These are phyloP conservation scores for Hapalemur alaotrensis DNA, from an alignment of 2,797 vertebrate genomes.

Conservation along the genomic window DNA sequence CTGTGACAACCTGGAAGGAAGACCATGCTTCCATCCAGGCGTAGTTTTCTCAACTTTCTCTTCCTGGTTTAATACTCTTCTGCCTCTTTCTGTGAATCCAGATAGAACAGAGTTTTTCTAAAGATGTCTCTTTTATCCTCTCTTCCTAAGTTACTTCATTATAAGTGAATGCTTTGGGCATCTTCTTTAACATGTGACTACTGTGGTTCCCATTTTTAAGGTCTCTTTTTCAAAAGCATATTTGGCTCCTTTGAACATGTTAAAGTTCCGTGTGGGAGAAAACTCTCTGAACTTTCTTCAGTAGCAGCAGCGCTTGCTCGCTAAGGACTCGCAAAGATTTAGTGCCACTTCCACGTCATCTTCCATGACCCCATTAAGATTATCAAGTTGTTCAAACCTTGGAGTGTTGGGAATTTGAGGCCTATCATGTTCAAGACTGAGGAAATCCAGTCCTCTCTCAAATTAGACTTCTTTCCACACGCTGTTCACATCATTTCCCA, in stretches of 20 bases:
- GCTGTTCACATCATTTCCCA: neutral
- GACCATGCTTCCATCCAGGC: neutral
- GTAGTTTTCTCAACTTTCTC: neutral
- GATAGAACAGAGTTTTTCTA: neutral
- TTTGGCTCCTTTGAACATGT: neutral
- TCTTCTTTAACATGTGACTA: neutral
- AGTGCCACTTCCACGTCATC: neutral
- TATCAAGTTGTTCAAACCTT: neutral
- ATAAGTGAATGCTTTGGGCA: neutral
- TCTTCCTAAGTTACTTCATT: neutral
- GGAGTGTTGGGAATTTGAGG: conserved; percentile 7
- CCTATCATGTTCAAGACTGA: conserved; percentile 32
- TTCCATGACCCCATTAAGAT: conserved; percentile 41
- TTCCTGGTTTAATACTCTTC: neutral
- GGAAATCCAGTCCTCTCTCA: conserved; percentile 20
- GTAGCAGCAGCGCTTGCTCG: neutral
- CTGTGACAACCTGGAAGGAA: neutral
- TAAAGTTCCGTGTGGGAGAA: neutral
- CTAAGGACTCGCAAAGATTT: neutral
- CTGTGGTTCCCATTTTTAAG: neutral
- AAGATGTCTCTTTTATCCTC: neutral
- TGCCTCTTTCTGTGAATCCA: neutral
- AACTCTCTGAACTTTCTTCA: neutral
- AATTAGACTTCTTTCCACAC: conserved; percentile 15
- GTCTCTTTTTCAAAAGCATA: neutral